These are phyloP conservation scores for Drosophila murphyi DNA, from an alignment of 1,140 invertebrate species.

Conservation along the genomic window DNA sequence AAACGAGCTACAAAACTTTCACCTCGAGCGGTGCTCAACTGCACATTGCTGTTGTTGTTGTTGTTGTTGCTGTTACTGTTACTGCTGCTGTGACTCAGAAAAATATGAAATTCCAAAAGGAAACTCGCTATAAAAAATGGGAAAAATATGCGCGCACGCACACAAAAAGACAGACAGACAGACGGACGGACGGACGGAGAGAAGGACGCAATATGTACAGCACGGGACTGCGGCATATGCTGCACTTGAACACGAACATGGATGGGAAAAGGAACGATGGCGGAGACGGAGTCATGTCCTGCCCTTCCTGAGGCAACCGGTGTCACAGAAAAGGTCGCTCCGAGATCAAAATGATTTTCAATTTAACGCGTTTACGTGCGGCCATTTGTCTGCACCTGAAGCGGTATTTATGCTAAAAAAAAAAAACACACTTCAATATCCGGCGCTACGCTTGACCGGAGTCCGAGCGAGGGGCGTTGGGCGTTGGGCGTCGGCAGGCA, in stretches of 20 bases:
- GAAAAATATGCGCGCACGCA: slow-evolving; percentile 68
- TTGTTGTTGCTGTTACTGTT: slow-evolving; percentile 27
- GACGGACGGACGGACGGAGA: background rate
- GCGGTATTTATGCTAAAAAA: slow-evolving; percentile 42
- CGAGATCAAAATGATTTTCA: slow-evolving; percentile 83
- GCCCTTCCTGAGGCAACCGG: slow-evolving; percentile 2
- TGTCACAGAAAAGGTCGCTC: slow-evolving; percentile 64
- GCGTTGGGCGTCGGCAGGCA: slow-evolving; percentile 25
- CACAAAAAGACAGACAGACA: slow-evolving; percentile 21
- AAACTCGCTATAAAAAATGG: slow-evolving; percentile 67
- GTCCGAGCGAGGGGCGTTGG: slow-evolving; percentile 7
- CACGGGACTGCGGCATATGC: slow-evolving; percentile 48
- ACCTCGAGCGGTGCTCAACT: slow-evolving; percentile 60
- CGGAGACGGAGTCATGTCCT: background rate
- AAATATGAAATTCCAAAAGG: slow-evolving; percentile 75
- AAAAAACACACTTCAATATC: slow-evolving; percentile 15
- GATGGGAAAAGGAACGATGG: slow-evolving; percentile 1
- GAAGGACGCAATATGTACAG: background rate
- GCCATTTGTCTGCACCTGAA: slow-evolving; percentile 66
- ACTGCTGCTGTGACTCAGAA: slow-evolving; percentile 37
- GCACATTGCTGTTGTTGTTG: slow-evolving; percentile 37
- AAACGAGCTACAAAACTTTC: slow-evolving; percentile 80
- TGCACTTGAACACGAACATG: slow-evolving; percentile 56
- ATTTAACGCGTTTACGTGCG: slow-evolving; percentile 81
- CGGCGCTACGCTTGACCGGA: slow-evolving; percentile 5